Percentiles rank a stretch among this genome's conserved stretches.
phyloP scores from a whole-genome alignment of 1,140 invertebrate species.

The Drosophila takahashii region DNA sequence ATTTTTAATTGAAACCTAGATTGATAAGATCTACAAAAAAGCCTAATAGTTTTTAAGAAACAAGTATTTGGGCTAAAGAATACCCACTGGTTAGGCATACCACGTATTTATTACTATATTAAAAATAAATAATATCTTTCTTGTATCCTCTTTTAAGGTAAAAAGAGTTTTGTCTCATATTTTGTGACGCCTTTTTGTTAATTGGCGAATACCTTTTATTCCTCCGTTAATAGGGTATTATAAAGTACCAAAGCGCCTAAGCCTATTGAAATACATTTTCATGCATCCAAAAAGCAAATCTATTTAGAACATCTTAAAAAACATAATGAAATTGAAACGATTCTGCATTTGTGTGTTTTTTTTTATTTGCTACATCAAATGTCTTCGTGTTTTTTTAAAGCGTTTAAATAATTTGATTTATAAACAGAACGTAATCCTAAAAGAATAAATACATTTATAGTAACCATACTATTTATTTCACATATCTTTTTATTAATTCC shows the following conservation, averaged over 20 bases:
- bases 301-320: constrained; percentile 62
- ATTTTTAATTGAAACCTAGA: constrained; percentile 75
- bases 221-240: constrained; percentile 5
- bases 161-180: not conserved
- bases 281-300: constrained; percentile 60
- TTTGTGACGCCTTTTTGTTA: not conserved
- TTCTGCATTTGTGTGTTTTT: constrained; percentile 8
- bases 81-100: not conserved
- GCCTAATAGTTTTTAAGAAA: constrained; percentile 1
- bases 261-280: constrained; percentile 72
- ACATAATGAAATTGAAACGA: not conserved
- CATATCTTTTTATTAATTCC: not conserved
- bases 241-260: constrained; percentile 28
- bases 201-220: not conserved
- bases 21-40: constrained; percentile 69
- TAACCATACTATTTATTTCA: not conserved
- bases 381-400: not conserved
- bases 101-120: not conserved
- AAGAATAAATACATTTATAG: not conserved
- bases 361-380: not conserved
- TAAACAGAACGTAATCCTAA: not conserved
- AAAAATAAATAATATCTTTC: not conserved
- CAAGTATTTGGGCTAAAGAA: not conserved
- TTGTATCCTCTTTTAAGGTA: not conserved
- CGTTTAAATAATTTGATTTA: not conserved